A percentile compares a stretch with the other conserved stretches of the same genome.
These are phyloP conservation scores for Burhinus oedicnemus DNA, from an alignment of 2,113 vertebrate species.

Conservation along the genomic window DNA sequence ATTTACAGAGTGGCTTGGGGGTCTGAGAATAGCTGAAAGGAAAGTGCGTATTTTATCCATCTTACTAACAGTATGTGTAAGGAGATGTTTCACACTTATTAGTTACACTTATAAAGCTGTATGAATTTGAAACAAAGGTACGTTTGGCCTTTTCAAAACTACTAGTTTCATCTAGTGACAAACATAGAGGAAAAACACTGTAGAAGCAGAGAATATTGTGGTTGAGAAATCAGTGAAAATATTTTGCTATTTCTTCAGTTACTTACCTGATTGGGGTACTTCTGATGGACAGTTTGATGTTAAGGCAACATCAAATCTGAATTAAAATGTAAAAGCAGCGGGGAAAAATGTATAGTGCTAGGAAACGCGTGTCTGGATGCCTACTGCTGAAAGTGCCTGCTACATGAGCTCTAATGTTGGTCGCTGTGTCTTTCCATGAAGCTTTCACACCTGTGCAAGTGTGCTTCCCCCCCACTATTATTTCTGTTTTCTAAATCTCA, in stretches of 20 bases:
- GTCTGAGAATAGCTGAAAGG: background rate
- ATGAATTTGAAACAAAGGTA: background rate
- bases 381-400: background rate
- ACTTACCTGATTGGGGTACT: background rate
- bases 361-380: background rate
- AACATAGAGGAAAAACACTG: background rate
- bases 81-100: background rate
- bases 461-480: accelerated
- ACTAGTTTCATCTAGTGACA: background rate
- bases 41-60: background rate
- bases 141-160: background rate
- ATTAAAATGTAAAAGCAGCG: background rate
- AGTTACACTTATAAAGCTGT: background rate
- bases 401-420: background rate
- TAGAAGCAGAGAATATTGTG: background rate
- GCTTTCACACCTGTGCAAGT: background rate
- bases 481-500: background rate
- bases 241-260: background rate
- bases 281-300: background rate
- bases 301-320: background rate
- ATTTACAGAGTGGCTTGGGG: background rate
- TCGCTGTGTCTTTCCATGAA: background rate
- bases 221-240: background rate
- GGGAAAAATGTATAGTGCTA: background rate
- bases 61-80: background rate